phyloP scores from a whole-genome alignment of 1,140 invertebrate species.

The Bombus soroeensis region DNA sequence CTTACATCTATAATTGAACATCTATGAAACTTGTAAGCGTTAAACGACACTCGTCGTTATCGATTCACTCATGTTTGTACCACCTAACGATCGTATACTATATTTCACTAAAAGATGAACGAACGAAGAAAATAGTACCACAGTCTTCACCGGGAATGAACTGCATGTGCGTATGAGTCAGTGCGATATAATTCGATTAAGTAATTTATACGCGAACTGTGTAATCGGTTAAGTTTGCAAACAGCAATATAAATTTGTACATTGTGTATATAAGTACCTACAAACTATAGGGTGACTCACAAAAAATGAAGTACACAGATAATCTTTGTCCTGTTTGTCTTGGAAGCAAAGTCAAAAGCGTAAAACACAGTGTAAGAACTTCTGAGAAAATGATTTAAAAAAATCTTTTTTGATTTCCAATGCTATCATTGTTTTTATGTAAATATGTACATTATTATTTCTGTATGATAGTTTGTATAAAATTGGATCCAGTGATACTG shows the following conservation, averaged over 20 bases:
- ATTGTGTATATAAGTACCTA: constrained; percentile 36
- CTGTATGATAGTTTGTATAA: background rate
- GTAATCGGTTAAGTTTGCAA: constrained; percentile 41
- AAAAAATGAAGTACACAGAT: background rate
- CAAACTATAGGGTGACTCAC: background rate
- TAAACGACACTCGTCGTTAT: constrained; percentile 17
- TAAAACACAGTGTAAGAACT: background rate
- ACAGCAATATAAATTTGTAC: constrained; percentile 59
- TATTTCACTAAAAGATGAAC: constrained; percentile 1
- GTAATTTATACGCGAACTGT: constrained; percentile 51
- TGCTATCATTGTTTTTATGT: background rate
- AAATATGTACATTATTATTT: background rate
- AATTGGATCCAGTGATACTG: background rate
- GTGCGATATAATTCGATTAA: background rate
- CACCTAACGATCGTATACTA: background rate
- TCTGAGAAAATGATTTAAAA: background rate
- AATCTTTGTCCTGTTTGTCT: background rate
- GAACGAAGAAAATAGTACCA: background rate
- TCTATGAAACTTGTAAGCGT: constrained; percentile 31
- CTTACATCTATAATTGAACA: constrained; percentile 44
- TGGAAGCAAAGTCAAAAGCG: too few relatives aligned
- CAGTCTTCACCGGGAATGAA: constrained; percentile 2
- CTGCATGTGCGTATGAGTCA: constrained; percentile 12
- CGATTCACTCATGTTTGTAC: constrained; percentile 9
- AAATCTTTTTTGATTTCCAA: background rate